These are phyloP conservation scores for Julus scandinavius DNA, from an alignment of 2,888 invertebrate genomes.

Conservation along the genomic window DNA sequence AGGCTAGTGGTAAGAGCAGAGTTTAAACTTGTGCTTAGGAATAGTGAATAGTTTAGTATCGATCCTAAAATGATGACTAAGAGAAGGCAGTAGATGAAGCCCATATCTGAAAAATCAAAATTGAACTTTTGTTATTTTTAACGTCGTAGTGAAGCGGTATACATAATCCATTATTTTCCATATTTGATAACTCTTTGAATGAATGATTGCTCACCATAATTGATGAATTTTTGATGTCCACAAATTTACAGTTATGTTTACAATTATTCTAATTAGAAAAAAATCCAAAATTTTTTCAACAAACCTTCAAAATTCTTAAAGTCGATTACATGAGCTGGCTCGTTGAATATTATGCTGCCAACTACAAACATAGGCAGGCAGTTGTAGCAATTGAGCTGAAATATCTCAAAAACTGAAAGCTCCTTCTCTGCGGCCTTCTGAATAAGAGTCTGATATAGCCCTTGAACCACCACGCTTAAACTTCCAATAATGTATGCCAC, in stretches of 20 bases:
- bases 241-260: too few species aligned
- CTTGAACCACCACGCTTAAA: conserved; percentile 66
- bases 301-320: conserved; percentile 49
- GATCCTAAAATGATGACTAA: conserved; percentile 64
- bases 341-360: conserved; percentile 59
- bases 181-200: too few species aligned
- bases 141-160: not conserved
- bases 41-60: conserved; percentile 67
- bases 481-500: conserved; percentile 65
- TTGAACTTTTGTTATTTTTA: not conserved
- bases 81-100: conserved; percentile 63
- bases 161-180: too few species aligned
- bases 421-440: conserved; percentile 64
- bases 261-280: too few species aligned
- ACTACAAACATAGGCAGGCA: conserved; percentile 64
- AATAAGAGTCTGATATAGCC: conserved; percentile 67
- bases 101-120: conserved; percentile 59
- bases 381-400: conserved; percentile 66
- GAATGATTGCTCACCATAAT: too few species aligned
- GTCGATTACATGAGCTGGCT: conserved; percentile 39
- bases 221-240: too few species aligned
- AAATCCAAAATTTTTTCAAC: not conserved
- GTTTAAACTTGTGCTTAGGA: conserved; percentile 67
- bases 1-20: conserved; percentile 68
- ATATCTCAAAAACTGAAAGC: conserved; percentile 64